Evolutionary conservation across 1,140 invertebrate genomes (phyloP), one percentile per base, ranked within the genome.

Genomic region (Aphelenchoides fujianensis): DNA sequence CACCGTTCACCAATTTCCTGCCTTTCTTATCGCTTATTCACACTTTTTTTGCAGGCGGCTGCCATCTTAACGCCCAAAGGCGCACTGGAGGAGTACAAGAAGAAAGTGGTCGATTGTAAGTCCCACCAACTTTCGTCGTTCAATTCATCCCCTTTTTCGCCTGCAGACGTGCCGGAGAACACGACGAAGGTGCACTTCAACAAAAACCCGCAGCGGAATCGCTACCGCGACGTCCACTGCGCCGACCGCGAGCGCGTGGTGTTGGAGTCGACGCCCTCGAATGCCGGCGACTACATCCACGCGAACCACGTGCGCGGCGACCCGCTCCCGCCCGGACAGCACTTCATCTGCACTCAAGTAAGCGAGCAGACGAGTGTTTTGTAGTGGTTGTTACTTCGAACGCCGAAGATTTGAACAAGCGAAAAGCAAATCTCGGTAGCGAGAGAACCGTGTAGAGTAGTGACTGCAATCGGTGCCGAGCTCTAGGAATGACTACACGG

Each of bases 171-270:
- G 57, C 57, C 57, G 19, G 16, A 16, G 16, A 61, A 61, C 57
- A 53, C 57, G 16, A 61, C 57, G 16, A n/a, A 61, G 16, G 16
- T n/a, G 57, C 16, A 61, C 16, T 61, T 61, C 19, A 19, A 61
- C 32, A 54, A 75, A 2, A 79, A 77, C 61, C 57, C 55, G 16
- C 54, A 61, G 2, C 55, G 72, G 28, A 78, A 78, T 59, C 67
- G 77, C 2, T 78, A 78, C 71, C 52, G 70, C 32, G 77, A 75
- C 48, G 69, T 75, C 2, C 23, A 70, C 2, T 75, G 73, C 28
- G n/a, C 55, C 16, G 73, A 75, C 34, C 30, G 28, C 1, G 32
- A 54, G 0, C 35, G 73, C 0, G 73, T 75, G 3, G 68, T 76
- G 12, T 48, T 75, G 64, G 37, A 23, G 1, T 9, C 32, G 30